These are phyloP conservation scores for Coccyzus lansbergi DNA, from an alignment of 2,797 vertebrate species.

Conservation along the genomic window DNA sequence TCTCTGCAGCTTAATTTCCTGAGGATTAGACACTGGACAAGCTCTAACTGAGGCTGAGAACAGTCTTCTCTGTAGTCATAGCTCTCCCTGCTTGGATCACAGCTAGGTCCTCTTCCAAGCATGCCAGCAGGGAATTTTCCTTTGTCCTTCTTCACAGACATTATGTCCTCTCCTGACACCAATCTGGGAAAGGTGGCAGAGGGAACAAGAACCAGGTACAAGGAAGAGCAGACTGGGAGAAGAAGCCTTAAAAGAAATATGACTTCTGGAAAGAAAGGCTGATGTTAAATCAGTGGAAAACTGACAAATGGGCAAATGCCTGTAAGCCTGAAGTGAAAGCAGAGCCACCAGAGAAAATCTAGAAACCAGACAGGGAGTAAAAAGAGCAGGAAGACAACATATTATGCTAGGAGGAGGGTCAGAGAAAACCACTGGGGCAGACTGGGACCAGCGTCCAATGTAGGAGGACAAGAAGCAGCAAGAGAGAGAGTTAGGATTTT, in stretches of 20 bases:
- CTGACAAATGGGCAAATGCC: background rate
- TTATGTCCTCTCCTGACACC: background rate
- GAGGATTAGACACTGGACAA: slow-evolving; percentile 22
- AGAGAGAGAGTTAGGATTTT: background rate
- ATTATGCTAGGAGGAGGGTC: background rate
- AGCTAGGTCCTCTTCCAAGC: background rate
- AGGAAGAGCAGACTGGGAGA: background rate
- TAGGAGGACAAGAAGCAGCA: background rate
- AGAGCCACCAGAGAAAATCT: background rate
- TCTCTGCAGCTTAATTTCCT: slow-evolving; percentile 27
- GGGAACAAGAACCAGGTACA: background rate
- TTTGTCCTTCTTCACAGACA: background rate
- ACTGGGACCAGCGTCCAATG: background rate
- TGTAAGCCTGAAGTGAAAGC: background rate
- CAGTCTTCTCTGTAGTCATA: background rate
- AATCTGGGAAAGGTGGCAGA: background rate
- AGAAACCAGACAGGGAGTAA: background rate
- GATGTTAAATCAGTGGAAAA: background rate
- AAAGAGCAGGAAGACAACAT: background rate
- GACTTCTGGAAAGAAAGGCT: background rate
- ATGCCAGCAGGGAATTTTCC: background rate
- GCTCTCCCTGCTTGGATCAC: background rate
- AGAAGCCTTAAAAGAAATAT: background rate
- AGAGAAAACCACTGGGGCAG: background rate
- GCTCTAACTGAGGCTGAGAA: background rate